phyloP scores from a whole-genome alignment of 2,797 vertebrate species.

The Zalophus californianus region DNA sequence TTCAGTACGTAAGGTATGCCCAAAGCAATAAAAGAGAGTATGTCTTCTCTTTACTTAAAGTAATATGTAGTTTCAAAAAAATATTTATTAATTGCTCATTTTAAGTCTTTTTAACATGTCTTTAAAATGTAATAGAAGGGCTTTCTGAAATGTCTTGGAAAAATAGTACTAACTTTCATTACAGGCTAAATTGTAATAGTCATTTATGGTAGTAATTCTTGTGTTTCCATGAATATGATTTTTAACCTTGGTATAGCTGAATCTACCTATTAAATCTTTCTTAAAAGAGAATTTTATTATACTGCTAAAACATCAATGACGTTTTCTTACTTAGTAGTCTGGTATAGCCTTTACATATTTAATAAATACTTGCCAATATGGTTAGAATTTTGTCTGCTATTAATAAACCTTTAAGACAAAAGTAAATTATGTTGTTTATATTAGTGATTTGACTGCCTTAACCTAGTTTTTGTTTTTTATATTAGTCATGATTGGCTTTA shows the following conservation, averaged over 20 bases:
- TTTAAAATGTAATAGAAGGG: conserved; percentile 59
- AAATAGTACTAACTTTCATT: conserved; percentile 46
- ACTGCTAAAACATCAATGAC: conserved; percentile 53
- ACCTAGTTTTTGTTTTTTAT: conserved; percentile 45
- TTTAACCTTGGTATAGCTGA: conserved; percentile 47
- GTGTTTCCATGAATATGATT: conserved; percentile 44
- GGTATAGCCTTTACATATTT: conserved; percentile 35
- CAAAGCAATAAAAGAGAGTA: conserved; percentile 1
- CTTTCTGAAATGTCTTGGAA: conserved; percentile 63
- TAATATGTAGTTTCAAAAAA: conserved; percentile 54
- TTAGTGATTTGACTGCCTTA: conserved; percentile 44
- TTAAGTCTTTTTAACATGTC: conserved; percentile 32
- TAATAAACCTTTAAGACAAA: conserved; percentile 52
- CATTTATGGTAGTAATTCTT: conserved; percentile 55
- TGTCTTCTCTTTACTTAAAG: conserved; percentile 42
- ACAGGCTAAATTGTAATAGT: conserved; percentile 45
- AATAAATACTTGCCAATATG: conserved; percentile 13
- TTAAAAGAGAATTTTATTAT: conserved; percentile 50
- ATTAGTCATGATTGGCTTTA: conserved; percentile 42
- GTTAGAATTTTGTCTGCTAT: conserved; percentile 54
- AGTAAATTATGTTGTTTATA: conserved; percentile 13
- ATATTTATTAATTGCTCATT: conserved; percentile 23
- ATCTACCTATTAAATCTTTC: conserved; percentile 51
- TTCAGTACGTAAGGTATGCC: neutral
- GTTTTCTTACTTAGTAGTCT: conserved; percentile 61